Conservation (phyloP, 2,113 vertebrate species). For the Xiphophorus hellerii region DNA sequence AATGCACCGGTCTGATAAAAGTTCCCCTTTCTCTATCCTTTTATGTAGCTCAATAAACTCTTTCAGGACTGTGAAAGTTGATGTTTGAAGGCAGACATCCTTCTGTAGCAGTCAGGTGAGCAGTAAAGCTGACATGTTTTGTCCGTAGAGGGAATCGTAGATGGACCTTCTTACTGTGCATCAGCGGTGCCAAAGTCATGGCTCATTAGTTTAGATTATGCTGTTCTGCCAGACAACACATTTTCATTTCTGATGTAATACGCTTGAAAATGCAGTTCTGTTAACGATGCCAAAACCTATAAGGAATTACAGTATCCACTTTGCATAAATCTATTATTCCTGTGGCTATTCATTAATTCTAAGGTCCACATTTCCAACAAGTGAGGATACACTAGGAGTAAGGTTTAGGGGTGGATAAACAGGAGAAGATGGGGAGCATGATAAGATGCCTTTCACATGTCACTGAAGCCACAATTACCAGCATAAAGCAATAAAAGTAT, state of each 20-base stretch:
- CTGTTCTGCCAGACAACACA: slow-evolving; percentile 26
- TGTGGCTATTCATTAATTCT: slow-evolving; percentile 9
- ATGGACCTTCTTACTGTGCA: slow-evolving; percentile 24
- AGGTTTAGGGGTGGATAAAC: too few relatives aligned
- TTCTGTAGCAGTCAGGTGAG: slow-evolving; percentile 18
- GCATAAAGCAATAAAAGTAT: too few relatives aligned
- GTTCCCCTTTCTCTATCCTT: slow-evolving; percentile 3
- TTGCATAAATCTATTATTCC: slow-evolving; percentile 9
- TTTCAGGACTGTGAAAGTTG: background rate
- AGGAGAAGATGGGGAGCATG: too few relatives aligned
- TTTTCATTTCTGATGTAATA: slow-evolving; percentile 33
- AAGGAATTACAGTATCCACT: background rate
- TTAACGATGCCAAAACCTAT: slow-evolving; percentile 3
- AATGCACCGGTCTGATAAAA: background rate
- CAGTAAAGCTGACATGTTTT: slow-evolving; percentile 48
- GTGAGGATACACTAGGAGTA: too few relatives aligned
- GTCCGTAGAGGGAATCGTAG: slow-evolving; percentile 34
- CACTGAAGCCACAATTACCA: too few relatives aligned
- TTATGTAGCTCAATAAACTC: background rate
- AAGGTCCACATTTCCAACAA: too few relatives aligned
- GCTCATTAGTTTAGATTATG: slow-evolving; percentile 61
- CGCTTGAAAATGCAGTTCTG: slow-evolving; percentile 27
- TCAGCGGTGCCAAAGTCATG: slow-evolving; percentile 42
- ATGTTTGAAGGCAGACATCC: slow-evolving; percentile 19
- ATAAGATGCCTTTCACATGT: too few relatives aligned